Evolutionary conservation across 2,113 vertebrate species (phyloP).

Genomic region (Turnix velox): DNA sequence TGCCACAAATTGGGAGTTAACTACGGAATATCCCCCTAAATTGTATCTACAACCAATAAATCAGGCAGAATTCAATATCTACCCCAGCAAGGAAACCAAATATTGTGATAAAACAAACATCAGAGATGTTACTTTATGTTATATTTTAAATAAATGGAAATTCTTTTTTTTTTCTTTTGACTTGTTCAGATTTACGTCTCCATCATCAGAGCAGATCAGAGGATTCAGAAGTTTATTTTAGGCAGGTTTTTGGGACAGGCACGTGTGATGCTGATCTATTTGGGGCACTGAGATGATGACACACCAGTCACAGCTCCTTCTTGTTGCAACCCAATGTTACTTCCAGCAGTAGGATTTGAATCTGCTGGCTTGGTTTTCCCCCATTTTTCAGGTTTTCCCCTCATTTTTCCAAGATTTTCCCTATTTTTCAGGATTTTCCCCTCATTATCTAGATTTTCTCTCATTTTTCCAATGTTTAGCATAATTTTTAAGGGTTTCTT

Average conservation of each 20-base stretch:
- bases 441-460: no score
- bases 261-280: background rate
- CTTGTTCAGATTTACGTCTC: background rate
- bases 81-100: background rate
- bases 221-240: background rate
- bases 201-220: background rate
- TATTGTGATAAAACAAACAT: background rate
- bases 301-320: background rate
- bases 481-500: no score
- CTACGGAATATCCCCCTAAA: background rate
- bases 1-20: background rate
- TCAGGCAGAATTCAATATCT: background rate
- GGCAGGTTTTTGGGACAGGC: background rate
- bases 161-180: background rate
- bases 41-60: background rate
- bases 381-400: no score
- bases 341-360: background rate
- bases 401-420: no score
- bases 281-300: background rate
- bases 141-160: background rate
- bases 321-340: accelerated
- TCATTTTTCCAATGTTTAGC: no score
- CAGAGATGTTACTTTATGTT: background rate
- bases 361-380: no score
- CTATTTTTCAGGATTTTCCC: no score